These are phyloP conservation scores for Watsonalla cultraria DNA, from an alignment of 2,888 invertebrate genomes.

Conservation along the genomic window DNA sequence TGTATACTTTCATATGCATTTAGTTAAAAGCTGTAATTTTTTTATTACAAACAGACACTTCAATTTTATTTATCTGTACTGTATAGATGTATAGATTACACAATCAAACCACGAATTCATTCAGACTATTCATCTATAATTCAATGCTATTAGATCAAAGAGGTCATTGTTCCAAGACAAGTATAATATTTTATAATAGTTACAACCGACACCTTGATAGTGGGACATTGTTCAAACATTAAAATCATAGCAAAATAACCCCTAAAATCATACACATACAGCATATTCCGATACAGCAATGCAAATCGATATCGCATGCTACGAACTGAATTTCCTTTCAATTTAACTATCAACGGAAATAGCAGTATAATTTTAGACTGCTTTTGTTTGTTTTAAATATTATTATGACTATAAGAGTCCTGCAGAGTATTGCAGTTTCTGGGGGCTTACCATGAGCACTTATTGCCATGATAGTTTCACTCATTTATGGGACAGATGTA, in stretches of 20 bases:
- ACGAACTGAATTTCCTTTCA: conserved; percentile 44
- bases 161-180: background rate
- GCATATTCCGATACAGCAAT: background rate
- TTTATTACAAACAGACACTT: too few relatives aligned
- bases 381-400: background rate
- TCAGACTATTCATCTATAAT: background rate
- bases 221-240: background rate
- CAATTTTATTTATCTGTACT: too few relatives aligned
- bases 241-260: background rate
- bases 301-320: conserved; percentile 24
- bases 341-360: conserved; percentile 32
- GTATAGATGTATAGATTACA: too few relatives aligned
- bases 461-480: too few relatives aligned
- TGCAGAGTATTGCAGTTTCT: too few relatives aligned
- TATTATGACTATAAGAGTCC: background rate
- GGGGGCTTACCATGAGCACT: too few relatives aligned
- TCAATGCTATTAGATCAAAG: background rate
- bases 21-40: too few relatives aligned
- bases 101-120: too few relatives aligned
- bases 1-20: too few relatives aligned
- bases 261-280: background rate
- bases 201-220: conserved; percentile 2
- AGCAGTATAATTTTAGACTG: conserved; percentile 24
- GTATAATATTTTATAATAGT: background rate
- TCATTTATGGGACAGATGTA: too few relatives aligned